Evolutionary conservation across 2,113 vertebrate species (phyloP).

Genomic region (Laticauda colubrina): DNA sequence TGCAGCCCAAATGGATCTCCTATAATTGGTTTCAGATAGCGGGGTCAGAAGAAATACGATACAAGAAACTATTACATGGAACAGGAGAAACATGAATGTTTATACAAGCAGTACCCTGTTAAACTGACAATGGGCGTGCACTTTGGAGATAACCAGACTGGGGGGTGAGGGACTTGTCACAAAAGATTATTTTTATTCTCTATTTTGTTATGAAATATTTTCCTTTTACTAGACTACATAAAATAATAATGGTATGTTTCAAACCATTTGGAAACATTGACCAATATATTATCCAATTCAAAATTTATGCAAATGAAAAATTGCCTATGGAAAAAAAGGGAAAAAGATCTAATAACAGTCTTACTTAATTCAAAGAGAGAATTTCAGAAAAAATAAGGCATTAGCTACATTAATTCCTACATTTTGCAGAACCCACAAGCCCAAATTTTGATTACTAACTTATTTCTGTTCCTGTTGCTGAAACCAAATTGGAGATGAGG

Average conservation of each 20-base stretch:
- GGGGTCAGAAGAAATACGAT: conserved; percentile 95
- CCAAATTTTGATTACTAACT: background rate
- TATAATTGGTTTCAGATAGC: conserved; percentile 99
- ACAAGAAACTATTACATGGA: conserved; percentile 91
- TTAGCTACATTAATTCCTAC: too few relatives aligned
- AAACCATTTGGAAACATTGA: conserved; percentile 16
- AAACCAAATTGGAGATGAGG: background rate
- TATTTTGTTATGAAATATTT: conserved; percentile 50
- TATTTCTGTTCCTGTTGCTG: background rate
- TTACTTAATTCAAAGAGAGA: background rate
- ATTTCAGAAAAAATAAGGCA: background rate
- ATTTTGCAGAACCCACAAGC: background rate
- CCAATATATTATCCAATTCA: background rate
- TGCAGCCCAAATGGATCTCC: conserved; percentile 96
- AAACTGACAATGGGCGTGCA: conserved; percentile 77
- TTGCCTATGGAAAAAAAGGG: background rate
- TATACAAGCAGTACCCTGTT: conserved; percentile 91
- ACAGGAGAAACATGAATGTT: conserved; percentile 94
- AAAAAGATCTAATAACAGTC: background rate
- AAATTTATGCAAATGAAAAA: background rate
- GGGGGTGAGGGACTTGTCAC: conserved; percentile 58
- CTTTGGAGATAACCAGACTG: conserved; percentile 72
- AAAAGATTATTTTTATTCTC: conserved; percentile 60
- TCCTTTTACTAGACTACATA: conserved; percentile 39
- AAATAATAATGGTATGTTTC: conserved; percentile 37